Conservation (phyloP, 2,797 vertebrate genomes). For the Alcedo atthis region DNA sequence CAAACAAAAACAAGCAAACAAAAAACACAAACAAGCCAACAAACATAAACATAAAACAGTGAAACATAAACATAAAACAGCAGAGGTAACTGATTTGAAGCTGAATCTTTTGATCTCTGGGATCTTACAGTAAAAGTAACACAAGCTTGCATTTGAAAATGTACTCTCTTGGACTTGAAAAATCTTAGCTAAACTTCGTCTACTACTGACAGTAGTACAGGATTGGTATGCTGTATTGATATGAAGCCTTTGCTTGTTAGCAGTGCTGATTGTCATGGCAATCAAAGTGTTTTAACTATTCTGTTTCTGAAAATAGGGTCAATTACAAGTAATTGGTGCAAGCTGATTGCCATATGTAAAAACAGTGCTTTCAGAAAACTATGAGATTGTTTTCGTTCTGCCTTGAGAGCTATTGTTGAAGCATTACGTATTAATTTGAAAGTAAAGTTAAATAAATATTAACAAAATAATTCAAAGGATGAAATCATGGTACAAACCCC, state of each 20-base stretch:
- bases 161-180: not conserved
- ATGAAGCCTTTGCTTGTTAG: not conserved
- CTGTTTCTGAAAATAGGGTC: not conserved
- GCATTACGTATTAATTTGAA: not conserved
- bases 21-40: not conserved
- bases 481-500: not conserved
- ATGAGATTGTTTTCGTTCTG: not conserved
- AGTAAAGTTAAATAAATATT: not conserved
- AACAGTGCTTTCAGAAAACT: not conserved
- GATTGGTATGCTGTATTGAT: not conserved
- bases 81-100: not conserved
- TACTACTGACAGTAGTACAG: not conserved
- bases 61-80: not conserved
- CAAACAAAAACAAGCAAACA: fast-evolving
- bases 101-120: not conserved
- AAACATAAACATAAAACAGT: not conserved
- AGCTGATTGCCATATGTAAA: not conserved
- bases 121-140: not conserved
- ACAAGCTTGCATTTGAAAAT: not conserved
- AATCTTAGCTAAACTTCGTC: not conserved
- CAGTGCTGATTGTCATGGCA: not conserved
- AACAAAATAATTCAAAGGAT: not conserved
- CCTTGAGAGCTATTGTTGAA: not conserved
- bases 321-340: not conserved
- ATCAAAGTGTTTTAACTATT: not conserved